Conservation (phyloP, 2,888 invertebrate genomes). For the Polydrusus cervinus region DNA sequence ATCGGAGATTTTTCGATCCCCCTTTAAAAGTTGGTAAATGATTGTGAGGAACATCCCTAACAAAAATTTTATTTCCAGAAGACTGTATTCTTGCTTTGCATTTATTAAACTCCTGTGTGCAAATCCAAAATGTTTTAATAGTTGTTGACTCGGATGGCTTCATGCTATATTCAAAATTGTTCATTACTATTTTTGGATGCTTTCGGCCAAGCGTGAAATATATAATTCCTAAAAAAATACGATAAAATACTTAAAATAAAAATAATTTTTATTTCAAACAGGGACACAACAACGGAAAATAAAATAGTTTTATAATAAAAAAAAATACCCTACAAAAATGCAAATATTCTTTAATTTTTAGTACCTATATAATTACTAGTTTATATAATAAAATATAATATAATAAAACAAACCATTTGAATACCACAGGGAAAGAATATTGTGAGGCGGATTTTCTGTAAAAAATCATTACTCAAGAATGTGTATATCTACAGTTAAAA, state of each 20-base stretch:
- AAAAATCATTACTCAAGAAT: too few relatives aligned
- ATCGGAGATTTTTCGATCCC: constrained; percentile 12
- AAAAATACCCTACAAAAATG: too few relatives aligned
- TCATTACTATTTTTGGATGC: constrained; percentile 58
- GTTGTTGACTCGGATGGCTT: constrained; percentile 42
- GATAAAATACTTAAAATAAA: too few relatives aligned
- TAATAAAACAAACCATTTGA: too few relatives aligned
- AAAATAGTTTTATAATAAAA: too few relatives aligned
- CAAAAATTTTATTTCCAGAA: constrained; percentile 51
- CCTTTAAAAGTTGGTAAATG: constrained; percentile 42
- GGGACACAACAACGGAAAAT: too few relatives aligned
- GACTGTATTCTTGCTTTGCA: constrained; percentile 54
- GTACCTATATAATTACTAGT: too few relatives aligned
- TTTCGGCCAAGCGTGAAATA: constrained; percentile 52
- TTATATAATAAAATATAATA: too few relatives aligned
- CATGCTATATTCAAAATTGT: constrained; percentile 56
- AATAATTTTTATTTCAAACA: not conserved
- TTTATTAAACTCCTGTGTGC: constrained; percentile 51
- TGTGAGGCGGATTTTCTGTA: too few relatives aligned
- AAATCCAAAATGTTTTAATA: constrained; percentile 58
- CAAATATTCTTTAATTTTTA: too few relatives aligned
- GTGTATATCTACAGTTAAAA: too few relatives aligned
- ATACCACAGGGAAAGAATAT: too few relatives aligned
- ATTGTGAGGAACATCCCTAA: constrained; percentile 31
- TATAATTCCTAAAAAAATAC: constrained; percentile 26